Base-by-base conservation (phyloP, 2,797 vertebrate species). In the Gymnothorax javanicus region DNA sequence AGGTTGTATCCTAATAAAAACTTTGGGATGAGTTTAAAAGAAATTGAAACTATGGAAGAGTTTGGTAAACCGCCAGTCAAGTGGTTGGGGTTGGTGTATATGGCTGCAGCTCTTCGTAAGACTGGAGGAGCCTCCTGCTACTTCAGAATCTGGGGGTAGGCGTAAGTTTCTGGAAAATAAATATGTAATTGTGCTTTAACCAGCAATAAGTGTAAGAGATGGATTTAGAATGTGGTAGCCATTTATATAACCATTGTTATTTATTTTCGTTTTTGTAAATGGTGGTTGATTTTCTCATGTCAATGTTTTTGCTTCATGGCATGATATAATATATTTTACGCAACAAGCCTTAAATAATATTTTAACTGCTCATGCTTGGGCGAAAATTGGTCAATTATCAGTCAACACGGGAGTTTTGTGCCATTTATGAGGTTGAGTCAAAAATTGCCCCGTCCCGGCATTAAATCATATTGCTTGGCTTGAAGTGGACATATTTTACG, bases 1-100 rank as follows among this genome's bases (percentile, higher is more conserved):
- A 87, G 87, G 86, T 73, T 86, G 84, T 89, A 89, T 90, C 86
- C 25, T 71, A 89, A 57, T 54, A 90, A 89, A 83, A 88, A 73
- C 59, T 88, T 89, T 88, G 85, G 83, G 58, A 67, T 25, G 33
- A 92, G 89, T 89, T 92, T 91, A 91, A 92, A 94, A 95, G 91
- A 92, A 89, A 89, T 82, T 33, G 86, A 83, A 91, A 89, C 84
- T 89, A 95, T 95, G 95, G 93, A 92, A 87, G 91, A 90, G 88
- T 59, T 87, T 88, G 88, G 43, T 85, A 82, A 82, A 73, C 69
- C 88, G 50, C 69, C 20, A 85, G 86, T 11, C 75, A 86, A 83
- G 91, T 88, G 90, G 84, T 82, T 50, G 52, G 62, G 69, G 91
- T 88, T 88, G 86, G 89, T 13, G 90, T 92, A 86, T 89, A 86